phyloP scores from a whole-genome alignment of 2,888 invertebrate species.

The Clusia tigrina region DNA sequence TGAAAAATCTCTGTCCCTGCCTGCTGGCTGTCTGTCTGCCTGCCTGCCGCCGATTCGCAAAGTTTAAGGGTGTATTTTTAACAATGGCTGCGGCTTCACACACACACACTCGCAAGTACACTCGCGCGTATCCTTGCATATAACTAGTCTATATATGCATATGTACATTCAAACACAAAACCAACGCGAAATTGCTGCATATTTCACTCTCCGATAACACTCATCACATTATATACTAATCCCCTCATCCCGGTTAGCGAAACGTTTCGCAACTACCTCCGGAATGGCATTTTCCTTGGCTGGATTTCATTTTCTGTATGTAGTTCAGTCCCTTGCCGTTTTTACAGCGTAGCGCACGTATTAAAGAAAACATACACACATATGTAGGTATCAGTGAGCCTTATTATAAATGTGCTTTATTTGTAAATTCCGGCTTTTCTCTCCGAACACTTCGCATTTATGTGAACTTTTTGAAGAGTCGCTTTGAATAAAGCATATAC shows the following conservation, averaged over 20 bases:
- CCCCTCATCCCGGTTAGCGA: slow-evolving; percentile 7
- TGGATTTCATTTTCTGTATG: slow-evolving; percentile 49
- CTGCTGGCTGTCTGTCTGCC: slow-evolving; percentile 28
- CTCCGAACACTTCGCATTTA: slow-evolving; percentile 4
- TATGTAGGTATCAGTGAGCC: slow-evolving; percentile 26
- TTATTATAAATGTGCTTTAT: slow-evolving; percentile 10
- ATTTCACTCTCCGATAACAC: not conserved
- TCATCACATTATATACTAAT: slow-evolving; percentile 19
- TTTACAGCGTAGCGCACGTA: not conserved
- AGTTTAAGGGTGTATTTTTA: slow-evolving; percentile 50
- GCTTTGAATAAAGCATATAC: slow-evolving; percentile 50
- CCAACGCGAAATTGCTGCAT: slow-evolving; percentile 12
- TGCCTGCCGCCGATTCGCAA: slow-evolving; percentile 30
- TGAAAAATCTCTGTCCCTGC: slow-evolving; percentile 35
- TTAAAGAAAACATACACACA: slow-evolving; percentile 5
- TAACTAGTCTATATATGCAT: slow-evolving; percentile 23
- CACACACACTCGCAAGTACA: slow-evolving; percentile 32
- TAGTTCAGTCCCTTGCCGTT: slow-evolving; percentile 26
- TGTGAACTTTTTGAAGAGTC: not conserved
- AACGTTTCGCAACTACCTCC: slow-evolving; percentile 35
- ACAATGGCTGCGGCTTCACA: slow-evolving; percentile 52
- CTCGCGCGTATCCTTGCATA: no score
- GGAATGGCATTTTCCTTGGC: slow-evolving; percentile 48
- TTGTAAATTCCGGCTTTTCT: slow-evolving; percentile 25
- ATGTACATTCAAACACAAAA: slow-evolving; percentile 15